Base-by-base conservation (phyloP, 1,140 invertebrate species). In the Sinonovacula constricta region DNA sequence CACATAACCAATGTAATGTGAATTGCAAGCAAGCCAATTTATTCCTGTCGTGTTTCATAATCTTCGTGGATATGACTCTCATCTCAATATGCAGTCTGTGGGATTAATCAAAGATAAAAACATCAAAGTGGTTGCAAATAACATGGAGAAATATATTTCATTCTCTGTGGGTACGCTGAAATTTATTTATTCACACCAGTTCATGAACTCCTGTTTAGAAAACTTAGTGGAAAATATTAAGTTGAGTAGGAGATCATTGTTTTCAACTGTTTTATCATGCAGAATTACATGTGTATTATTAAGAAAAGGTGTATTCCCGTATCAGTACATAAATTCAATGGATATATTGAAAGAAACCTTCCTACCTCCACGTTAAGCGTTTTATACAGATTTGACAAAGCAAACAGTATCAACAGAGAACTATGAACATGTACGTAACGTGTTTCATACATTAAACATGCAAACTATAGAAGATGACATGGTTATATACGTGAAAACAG, bases 1-100 rank as follows among this genome's bases (percentile, higher is more conserved):
- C 45, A 15, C 45, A 49, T 68, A 28, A 68, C 3, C 12, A 18
- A 1, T 66, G 39, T 22, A 66, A 66, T n/a, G 7, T 49, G 5
- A 26, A 45, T 4, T 66, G 63, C 34, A 3, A 51, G 12, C 36
- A 66, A 30, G 26, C 39, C 0, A 66, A 51, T 66, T 66, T 28
- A 71, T 89, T 67, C 88, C 90, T n/a, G 75, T 91, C 36, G 79
- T 89, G 69, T 89, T 92, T 71, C 90, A 91, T 79, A 91, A 90
- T 83, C 77, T 91, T 30, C 65, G 59, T 30, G 84, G 82, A 5
- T 92, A 90, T 85, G 88, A 91, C 80, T 45, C 78, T 33, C 89
- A 90, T 81, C 69, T 90, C 5, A 85, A 91, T 14, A 28, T 22
- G 1, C 85, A 87, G 81, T 78, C 80, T 33, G 57, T 91, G 24